Evolutionary conservation across 2,888 invertebrate genomes (phyloP).

Genomic region (Cheilosia soror): DNA sequence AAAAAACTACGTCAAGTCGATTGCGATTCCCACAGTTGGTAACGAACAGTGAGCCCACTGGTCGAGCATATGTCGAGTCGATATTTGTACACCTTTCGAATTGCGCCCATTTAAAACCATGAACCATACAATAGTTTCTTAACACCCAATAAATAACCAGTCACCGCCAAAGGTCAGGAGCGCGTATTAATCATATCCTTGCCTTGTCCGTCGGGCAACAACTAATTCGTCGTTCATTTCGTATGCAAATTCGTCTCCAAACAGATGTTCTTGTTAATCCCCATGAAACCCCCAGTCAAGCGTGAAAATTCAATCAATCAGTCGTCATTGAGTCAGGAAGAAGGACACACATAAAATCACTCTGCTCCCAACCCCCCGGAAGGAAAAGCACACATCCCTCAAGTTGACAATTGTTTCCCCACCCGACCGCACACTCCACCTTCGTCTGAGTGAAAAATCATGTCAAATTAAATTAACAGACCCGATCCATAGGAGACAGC

Average conservation of each 20-base stretch:
- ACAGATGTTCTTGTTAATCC: constrained; percentile 58
- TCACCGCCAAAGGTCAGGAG: constrained; percentile 58
- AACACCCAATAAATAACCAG: constrained; percentile 53
- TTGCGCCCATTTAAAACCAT: no score
- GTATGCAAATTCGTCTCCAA: constrained; percentile 62
- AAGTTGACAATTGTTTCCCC: constrained; percentile 38
- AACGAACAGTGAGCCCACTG: no score
- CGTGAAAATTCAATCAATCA: constrained; percentile 69
- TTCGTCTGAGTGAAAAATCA: constrained; percentile 70
- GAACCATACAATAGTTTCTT: neutral
- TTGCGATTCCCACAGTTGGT: no score
- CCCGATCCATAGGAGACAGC: constrained; percentile 47
- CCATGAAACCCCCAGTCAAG: constrained; percentile 32
- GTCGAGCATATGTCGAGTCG: no score
- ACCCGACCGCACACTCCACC: neutral
- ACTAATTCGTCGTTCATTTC: constrained; percentile 6
- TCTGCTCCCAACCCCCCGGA: neutral
- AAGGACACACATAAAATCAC: constrained; percentile 24
- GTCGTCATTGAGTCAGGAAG: constrained; percentile 56
- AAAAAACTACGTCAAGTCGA: no score
- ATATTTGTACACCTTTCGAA: no score
- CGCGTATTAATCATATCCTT: constrained; percentile 54
- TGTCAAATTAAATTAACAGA: constrained; percentile 73
- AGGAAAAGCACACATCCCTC: constrained; percentile 38
- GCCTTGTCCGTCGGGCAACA: constrained; percentile 1